These are phyloP conservation scores for Ecdyonurus torrentis DNA, from an alignment of 2,888 invertebrate genomes.

Conservation along the genomic window DNA sequence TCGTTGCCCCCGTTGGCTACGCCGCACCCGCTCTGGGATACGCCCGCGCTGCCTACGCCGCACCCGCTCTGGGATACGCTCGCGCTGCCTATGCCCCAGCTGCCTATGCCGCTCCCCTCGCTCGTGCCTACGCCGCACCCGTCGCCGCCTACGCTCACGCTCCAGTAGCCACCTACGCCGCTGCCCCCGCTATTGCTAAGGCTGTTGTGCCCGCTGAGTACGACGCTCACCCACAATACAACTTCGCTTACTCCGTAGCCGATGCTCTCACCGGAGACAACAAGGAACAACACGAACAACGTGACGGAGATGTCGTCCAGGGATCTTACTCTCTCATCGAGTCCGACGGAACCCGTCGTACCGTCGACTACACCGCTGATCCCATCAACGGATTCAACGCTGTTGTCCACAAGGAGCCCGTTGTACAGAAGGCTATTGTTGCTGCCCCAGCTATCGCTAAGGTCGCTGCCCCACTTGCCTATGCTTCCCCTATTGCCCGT, in stretches of 20 bases:
- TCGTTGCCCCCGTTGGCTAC: conserved; percentile 19
- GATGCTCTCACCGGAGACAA: conserved; percentile 14
- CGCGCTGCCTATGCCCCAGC: background rate
- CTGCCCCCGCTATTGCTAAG: conserved; percentile 4
- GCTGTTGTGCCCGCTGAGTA: conserved; percentile 9
- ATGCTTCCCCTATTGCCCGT: conserved; percentile 1
- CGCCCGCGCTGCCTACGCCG: background rate
- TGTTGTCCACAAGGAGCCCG: conserved; percentile 12
- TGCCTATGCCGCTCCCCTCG: conserved; percentile 6
- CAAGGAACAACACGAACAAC: conserved; percentile 14
- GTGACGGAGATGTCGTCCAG: conserved; percentile 14
- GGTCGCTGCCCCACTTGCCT: conserved; percentile 12
- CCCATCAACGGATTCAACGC: conserved; percentile 16
- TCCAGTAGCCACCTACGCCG: conserved; percentile 4
- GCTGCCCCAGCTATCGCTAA: conserved; percentile 14
- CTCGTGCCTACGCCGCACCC: conserved; percentile 6
- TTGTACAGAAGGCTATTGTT: conserved; percentile 10
- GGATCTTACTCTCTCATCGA: conserved; percentile 14
- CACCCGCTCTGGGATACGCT: conserved; percentile 1
- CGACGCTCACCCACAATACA: conserved; percentile 11
- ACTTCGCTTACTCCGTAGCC: conserved; percentile 14
- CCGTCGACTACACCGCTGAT: conserved; percentile 15
- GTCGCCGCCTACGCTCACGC: conserved; percentile 7
- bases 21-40: conserved; percentile 2
- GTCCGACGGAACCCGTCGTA: conserved; percentile 14